Percentiles rank a stretch among this genome's conserved stretches.
These are phyloP conservation scores for Laterallus jamaicensis DNA, from an alignment of 2,113 vertebrate species.

Conservation along the genomic window DNA sequence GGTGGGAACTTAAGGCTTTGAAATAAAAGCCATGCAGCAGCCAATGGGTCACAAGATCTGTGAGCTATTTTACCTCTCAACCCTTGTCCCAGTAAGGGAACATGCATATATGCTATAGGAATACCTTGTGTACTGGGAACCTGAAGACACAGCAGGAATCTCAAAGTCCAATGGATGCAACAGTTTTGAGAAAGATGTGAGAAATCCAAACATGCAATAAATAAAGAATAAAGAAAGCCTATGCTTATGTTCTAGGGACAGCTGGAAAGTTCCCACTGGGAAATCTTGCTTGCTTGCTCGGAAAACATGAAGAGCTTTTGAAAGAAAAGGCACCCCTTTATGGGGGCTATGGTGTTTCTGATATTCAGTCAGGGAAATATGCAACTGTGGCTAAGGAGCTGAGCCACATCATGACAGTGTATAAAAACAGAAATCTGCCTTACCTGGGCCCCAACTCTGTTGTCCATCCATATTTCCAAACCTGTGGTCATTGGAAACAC, in stretches of 20 bases:
- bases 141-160: not conserved
- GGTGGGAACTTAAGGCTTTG: not conserved
- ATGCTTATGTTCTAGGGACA: not conserved
- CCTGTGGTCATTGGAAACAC: not conserved
- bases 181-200: not conserved
- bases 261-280: not conserved
- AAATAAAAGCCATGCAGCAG: not conserved
- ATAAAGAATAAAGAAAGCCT: not conserved
- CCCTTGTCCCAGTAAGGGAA: not conserved
- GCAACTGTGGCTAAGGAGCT: not conserved
- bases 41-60: not conserved
- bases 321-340: not conserved
- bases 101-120: too few species aligned
- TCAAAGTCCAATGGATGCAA: not conserved
- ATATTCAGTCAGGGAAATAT: not conserved
- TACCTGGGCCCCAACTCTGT: too few species aligned
- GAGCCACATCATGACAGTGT: not conserved
- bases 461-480: not conserved
- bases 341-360: slow-evolving; percentile 8
- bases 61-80: not conserved
- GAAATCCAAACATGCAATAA: not conserved
- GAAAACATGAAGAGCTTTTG: not conserved
- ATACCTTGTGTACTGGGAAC: not conserved
- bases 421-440: not conserved
- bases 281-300: not conserved